A percentile compares a stretch with the other conserved stretches of the same genome.
Conservation (phyloP, 2,888 invertebrate species). For the Slavum lentiscoides region DNA sequence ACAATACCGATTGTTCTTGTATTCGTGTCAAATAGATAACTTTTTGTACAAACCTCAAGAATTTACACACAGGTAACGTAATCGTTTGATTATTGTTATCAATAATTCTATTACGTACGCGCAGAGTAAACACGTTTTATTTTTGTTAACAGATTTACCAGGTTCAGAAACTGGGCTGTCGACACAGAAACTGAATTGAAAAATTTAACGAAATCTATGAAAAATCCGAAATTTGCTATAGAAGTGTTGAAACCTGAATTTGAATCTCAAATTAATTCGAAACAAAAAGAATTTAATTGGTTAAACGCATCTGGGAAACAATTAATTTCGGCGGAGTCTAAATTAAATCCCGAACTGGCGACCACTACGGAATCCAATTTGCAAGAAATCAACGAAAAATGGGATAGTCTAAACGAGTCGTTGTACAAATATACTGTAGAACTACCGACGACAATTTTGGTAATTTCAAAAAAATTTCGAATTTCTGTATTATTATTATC, state of each 20-base stretch:
- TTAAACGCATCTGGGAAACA: slow-evolving; percentile 67
- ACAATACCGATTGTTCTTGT: slow-evolving; percentile 74
- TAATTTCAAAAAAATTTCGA: slow-evolving; percentile 53
- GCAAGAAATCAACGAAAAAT: slow-evolving; percentile 69
- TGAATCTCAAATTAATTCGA: slow-evolving; percentile 74
- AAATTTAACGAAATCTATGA: slow-evolving; percentile 61
- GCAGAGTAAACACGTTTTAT: background rate
- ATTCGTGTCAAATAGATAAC: slow-evolving; percentile 70
- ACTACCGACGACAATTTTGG: slow-evolving; percentile 65
- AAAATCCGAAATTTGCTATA: slow-evolving; percentile 75
- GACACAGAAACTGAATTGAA: slow-evolving; percentile 71
- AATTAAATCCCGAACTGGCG: slow-evolving; percentile 25
- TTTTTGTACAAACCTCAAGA: slow-evolving; percentile 40
- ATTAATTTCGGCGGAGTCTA: slow-evolving; percentile 35
- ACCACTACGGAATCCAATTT: slow-evolving; percentile 64
- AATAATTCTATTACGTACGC: no score
- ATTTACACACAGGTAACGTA: slow-evolving; percentile 40
- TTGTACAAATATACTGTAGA: slow-evolving; percentile 72
- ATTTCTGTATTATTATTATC: background rate
- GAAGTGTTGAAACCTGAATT: slow-evolving; percentile 74
- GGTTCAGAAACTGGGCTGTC: slow-evolving; percentile 73
- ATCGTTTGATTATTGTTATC: background rate
- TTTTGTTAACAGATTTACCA: slow-evolving; percentile 54
- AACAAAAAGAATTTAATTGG: slow-evolving; percentile 80
- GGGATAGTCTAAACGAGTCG: slow-evolving; percentile 70